Evolutionary conservation across 1,140 invertebrate genomes (phyloP), one percentile per base, ranked within the genome.

Genomic region (Neodiprion pinetum): DNA sequence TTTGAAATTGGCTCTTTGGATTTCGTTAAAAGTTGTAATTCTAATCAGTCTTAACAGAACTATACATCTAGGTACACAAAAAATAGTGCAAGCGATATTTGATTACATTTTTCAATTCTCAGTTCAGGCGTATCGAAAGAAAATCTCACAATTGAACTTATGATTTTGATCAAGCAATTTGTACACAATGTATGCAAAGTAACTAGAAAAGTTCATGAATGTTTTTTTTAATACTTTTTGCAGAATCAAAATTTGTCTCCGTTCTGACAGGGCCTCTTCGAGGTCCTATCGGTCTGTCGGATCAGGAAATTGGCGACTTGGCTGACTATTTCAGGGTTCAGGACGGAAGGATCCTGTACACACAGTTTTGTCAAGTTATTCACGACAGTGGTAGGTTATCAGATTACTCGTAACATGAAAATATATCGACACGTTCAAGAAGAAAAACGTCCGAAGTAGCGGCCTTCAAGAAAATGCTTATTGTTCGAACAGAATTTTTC

Each of bases 241-340:
- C 80, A 94, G 93, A 94, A 80, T 90, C 92, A 0, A 91, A 93
- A 82, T 94, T 94, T 87, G 90, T 93, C 74, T 91, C 91, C 48
- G 88, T 94, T 61, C 85, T 94, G 76, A 89, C 89, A 69, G 93
- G 93, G 47, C 90, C 90, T 23, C 87, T 94, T 77, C 90, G 91
- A 75, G 87, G 89, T 17, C 84, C 89, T 67, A 88, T 93, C 67
- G 93, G 93, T 0, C 84, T 94, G 68, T 92, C 92, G 0, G 91
- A 93, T 72, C 88, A 91, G 48, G 93, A 94, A 87, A 91, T 94
- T 65, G 85, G 88, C 12, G 93, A 94, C 79, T 83, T 94, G 7
- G 90, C 92, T 0, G 93, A 94, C 85, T 94, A 94, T 88, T 95
- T 95, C 87, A 90, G 92, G 49, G 89, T 93, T 28, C 92, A 92